These are phyloP conservation scores for Megaceryle torquata DNA, from an alignment of 2,113 vertebrate genomes.

Conservation along the genomic window DNA sequence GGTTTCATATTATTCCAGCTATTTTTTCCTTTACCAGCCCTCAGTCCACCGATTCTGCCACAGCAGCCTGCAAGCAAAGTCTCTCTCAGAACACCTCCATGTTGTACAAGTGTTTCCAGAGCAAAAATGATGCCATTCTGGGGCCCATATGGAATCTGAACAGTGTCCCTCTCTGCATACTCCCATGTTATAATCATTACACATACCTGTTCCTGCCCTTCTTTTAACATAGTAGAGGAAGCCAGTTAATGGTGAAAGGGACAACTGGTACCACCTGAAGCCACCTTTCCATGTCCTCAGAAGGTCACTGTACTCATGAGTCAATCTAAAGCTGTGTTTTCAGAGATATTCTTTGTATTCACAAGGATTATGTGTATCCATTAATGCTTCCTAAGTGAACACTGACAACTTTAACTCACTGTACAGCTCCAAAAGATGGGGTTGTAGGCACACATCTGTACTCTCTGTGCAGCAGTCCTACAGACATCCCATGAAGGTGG, in stretches of 20 bases:
- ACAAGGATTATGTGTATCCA: not conserved
- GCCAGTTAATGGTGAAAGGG: not conserved
- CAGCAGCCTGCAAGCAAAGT: not conserved
- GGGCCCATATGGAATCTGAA: not conserved
- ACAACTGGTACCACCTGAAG: not conserved
- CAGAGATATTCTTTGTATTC: not conserved
- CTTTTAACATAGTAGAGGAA: not conserved
- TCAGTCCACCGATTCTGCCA: slow-evolving; percentile 17
- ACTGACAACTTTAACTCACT: not conserved
- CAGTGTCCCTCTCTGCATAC: not conserved
- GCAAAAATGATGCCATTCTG: not conserved
- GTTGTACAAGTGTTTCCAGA: not conserved
- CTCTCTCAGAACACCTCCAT: not conserved
- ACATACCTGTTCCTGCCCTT: not conserved
- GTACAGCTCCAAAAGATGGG: not conserved
- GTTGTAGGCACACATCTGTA: not conserved
- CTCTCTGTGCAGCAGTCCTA: not conserved
- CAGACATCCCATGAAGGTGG: not conserved
- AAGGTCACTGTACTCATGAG: not conserved
- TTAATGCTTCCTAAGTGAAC: not conserved
- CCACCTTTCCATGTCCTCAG: not conserved
- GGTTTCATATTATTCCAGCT: slow-evolving; percentile 37
- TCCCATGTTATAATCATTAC: not conserved
- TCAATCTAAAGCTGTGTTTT: not conserved
- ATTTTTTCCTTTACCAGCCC: slow-evolving; percentile 13